Evolutionary conservation across 2,888 invertebrate genomes (phyloP).

Genomic region (Drosophila demipolita): DNA sequence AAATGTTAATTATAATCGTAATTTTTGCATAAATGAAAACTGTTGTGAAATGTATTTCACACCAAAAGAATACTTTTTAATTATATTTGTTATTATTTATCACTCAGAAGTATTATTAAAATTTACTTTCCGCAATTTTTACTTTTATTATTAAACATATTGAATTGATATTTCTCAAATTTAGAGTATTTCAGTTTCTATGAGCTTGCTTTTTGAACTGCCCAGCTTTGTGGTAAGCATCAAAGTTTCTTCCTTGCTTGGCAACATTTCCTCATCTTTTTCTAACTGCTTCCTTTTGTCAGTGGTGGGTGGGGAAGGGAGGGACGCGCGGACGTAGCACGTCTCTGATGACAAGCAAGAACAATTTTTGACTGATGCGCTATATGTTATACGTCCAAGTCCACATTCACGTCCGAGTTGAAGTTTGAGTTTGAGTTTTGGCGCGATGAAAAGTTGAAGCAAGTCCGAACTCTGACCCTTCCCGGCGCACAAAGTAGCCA

Average conservation of each 20-base stretch:
- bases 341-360: conserved; percentile 76
- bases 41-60: not conserved
- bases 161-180: not conserved
- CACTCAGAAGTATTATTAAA: not conserved
- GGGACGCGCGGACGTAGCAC: conserved; percentile 62
- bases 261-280: conserved; percentile 52
- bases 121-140: not conserved
- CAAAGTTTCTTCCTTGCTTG: conserved; percentile 53
- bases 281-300: conserved; percentile 27
- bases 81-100: not conserved
- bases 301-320: not conserved
- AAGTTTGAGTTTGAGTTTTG: conserved; percentile 34
- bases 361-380: conserved; percentile 78
- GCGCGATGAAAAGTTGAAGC: conserved; percentile 57
- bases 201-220: not conserved
- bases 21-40: not conserved
- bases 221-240: conserved; percentile 44
- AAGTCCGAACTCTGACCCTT: conserved; percentile 57
- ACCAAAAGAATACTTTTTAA: not conserved
- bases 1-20: not conserved
- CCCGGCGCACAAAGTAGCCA: conserved; percentile 23
- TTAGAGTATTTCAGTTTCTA: conserved; percentile 28
- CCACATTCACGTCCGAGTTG: conserved; percentile 39
- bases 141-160: not conserved
- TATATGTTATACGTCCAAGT: conserved; percentile 63